A percentile compares a stretch with the other conserved stretches of the same genome.
Evolutionary conservation across 2,113 vertebrate genomes (phyloP).

Genomic region (Rhea americana): DNA sequence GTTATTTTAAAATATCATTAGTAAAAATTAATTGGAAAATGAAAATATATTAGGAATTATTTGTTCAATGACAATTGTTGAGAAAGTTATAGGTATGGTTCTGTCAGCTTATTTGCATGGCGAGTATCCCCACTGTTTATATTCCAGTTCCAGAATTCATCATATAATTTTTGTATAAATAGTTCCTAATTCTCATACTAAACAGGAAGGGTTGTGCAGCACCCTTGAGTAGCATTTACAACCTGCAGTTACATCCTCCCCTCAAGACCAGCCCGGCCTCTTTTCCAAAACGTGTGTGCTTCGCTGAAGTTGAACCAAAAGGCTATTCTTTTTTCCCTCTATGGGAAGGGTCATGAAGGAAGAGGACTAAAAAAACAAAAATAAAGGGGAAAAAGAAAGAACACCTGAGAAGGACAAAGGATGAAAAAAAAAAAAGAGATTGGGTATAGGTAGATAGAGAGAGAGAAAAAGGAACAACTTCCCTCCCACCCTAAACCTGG

Average conservation of each 20-base stretch:
- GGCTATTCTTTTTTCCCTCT: neutral
- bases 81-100: neutral
- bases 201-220: neutral
- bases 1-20: neutral
- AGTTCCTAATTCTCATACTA: neutral
- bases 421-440: neutral
- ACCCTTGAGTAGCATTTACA: neutral
- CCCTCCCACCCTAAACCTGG: neutral
- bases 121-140: neutral
- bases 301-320: neutral
- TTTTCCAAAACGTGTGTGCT: neutral
- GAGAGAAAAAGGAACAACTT: neutral
- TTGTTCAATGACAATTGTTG: neutral
- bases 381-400: neutral
- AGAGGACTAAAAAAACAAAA: neutral
- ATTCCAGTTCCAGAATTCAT: neutral
- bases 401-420: neutral
- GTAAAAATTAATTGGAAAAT: neutral
- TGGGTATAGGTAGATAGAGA: neutral
- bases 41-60: neutral
- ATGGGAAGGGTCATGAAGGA: neutral
- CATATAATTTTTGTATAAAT: neutral
- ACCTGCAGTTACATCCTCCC: neutral
- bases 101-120: neutral
- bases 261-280: neutral